Evolutionary conservation across 2,113 vertebrate species (phyloP).

Genomic region (Pontoporia blainvillei): DNA sequence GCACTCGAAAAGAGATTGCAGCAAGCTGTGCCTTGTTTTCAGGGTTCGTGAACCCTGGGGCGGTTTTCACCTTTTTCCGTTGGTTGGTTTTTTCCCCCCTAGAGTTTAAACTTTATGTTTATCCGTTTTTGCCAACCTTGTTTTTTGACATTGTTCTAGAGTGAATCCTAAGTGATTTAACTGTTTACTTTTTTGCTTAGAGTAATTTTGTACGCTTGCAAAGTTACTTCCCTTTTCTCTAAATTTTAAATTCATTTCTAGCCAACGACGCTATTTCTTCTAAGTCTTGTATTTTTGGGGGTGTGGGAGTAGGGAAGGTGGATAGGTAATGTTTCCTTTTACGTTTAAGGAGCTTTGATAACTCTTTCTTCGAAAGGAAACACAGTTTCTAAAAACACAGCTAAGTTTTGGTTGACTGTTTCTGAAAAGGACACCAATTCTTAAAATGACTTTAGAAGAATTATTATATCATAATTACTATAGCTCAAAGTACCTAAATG

Average conservation of each 20-base stretch:
- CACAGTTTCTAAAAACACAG: neutral
- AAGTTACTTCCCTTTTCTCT: neutral
- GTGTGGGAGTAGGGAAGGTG: neutral
- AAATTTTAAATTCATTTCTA: neutral
- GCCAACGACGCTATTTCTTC: neutral
- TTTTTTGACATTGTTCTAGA: neutral
- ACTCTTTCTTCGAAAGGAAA: neutral
- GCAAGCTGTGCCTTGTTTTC: no score
- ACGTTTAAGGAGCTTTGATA: neutral
- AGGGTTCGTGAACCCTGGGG: neutral
- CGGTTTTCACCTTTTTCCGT: no score
- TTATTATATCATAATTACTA: neutral
- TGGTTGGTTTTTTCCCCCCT: fast-evolving
- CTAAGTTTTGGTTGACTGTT: neutral
- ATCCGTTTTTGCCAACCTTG: neutral
- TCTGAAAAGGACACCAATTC: neutral
- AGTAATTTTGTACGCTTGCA: neutral
- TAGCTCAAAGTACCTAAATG: neutral
- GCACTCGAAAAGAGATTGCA: fast-evolving
- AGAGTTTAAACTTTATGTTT: neutral
- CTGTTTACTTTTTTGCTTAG: neutral
- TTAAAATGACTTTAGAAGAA: neutral
- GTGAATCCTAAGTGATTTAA: neutral
- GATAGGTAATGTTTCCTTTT: neutral
- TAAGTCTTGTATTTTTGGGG: neutral